These are phyloP conservation scores for Lysiphlebus fabarum DNA, from an alignment of 1,140 invertebrate genomes.

Conservation along the genomic window DNA sequence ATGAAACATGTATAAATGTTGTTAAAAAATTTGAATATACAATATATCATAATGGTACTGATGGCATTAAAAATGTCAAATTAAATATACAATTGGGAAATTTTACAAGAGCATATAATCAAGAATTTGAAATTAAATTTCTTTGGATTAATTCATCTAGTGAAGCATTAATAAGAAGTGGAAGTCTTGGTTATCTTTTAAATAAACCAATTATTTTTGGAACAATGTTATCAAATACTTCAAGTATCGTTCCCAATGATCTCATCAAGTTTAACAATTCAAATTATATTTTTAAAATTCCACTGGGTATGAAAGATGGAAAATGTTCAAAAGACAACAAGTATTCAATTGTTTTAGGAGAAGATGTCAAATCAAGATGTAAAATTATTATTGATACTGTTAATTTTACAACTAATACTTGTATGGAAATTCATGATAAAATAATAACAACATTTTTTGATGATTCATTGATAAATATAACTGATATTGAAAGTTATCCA, in stretches of 20 bases:
- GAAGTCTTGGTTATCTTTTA: constrained; percentile 66
- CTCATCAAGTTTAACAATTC: constrained; percentile 38
- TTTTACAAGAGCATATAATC: constrained; percentile 47
- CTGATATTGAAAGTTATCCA: constrained; percentile 35
- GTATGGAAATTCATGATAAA: constrained; percentile 51
- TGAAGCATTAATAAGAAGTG: constrained; percentile 55
- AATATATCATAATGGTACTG: constrained; percentile 60
- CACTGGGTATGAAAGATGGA: constrained; percentile 43
- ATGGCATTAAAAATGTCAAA: constrained; percentile 53
- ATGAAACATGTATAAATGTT: constrained; percentile 48
- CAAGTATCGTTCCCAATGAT: constrained; percentile 28
- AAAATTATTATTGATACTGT: constrained; percentile 34
- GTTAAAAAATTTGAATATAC: constrained; percentile 55
- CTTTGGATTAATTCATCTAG: constrained; percentile 50
- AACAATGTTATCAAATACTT: constrained; percentile 36
- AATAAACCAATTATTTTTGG: constrained; percentile 64
- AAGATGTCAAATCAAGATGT: constrained; percentile 54
- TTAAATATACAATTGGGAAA: constrained; percentile 51
- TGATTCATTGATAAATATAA: constrained; percentile 39
- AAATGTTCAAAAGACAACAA: constrained; percentile 44
- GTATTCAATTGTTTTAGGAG: constrained; percentile 52
- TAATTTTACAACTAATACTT: constrained; percentile 48
- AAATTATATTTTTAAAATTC: constrained; percentile 50
- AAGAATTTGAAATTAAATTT: constrained; percentile 56
- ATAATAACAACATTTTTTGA: constrained; percentile 47